Base-by-base conservation (phyloP, 2,888 invertebrate genomes). In the Esperia sulphurella region DNA sequence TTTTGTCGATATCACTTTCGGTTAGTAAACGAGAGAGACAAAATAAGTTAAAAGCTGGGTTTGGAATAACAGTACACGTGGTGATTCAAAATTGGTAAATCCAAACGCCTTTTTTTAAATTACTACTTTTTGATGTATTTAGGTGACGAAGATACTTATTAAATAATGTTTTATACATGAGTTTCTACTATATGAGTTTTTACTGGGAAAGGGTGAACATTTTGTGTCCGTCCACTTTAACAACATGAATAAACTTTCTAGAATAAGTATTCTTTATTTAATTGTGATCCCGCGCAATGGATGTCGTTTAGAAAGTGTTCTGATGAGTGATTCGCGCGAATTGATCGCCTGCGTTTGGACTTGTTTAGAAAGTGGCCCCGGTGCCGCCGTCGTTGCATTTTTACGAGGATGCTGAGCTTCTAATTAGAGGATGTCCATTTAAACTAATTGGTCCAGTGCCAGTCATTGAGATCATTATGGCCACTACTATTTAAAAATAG, bases 231-330 rank as follows among this genome's bases (percentile, higher is more conserved):
- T 41, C 1, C 41, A 21, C 28, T 13, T 31, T 41, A 46, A 46
- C 31, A 35, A 38, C 46, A 30, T 41, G 29, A 39, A 48, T 42
- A 55, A 58, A 66, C 63, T 64, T 65, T 63, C 63, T 65, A 45
- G 49, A 52, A 21, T 5, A 21, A 21, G 45, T 48, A 49, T 41
- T 47, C 59, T 71, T 65, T 64, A 70, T 72, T 75, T 77, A 76
- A 75, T 76, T 78, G 71, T 75, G 65, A 63, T 72, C 70, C 70
- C 70, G 71, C 70, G 71, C 69, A 71, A 68, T 78, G 47, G 33
- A 38, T 14, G 76, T 73, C 77, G 79, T 83, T 82, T 86, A 86
- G 88, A 88, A 88, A 88, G 88, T 85, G 81, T 80, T 84, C 77
- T 81, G 80, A 80, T 83, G 86, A 83, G 83, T 80, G 81, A 83